phyloP scores from a whole-genome alignment of 2,888 invertebrate genomes.

The Drosophila engyochracea region DNA sequence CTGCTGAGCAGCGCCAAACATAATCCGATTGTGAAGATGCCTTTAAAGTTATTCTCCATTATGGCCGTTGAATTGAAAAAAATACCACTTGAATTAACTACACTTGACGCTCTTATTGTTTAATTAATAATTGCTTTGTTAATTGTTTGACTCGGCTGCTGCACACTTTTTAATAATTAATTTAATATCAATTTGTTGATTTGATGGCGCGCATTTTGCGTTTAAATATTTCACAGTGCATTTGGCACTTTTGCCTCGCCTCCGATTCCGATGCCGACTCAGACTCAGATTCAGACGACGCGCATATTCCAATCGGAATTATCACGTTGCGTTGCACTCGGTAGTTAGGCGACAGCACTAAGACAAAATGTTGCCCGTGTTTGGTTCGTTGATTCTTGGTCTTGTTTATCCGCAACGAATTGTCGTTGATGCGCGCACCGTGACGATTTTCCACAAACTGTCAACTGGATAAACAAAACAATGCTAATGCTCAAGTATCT shows the following conservation, averaged over 20 bases:
- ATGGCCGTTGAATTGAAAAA: conserved; percentile 11
- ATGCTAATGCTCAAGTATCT: conserved; percentile 58
- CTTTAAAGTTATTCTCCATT: conserved; percentile 69
- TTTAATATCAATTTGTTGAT: conserved; percentile 22
- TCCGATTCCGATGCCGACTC: conserved; percentile 35
- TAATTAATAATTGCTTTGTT: conserved; percentile 26
- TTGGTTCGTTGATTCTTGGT: conserved; percentile 1
- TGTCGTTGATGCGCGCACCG: conserved; percentile 79
- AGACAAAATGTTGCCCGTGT: conserved; percentile 34
- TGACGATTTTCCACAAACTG: conserved; percentile 84
- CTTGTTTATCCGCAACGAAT: conserved; percentile 67
- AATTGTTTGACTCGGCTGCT: conserved; percentile 32
- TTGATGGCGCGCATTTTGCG: conserved; percentile 55
- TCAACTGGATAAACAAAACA: conserved; percentile 83
- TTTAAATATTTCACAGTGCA: conserved; percentile 44
- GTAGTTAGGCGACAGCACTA: conserved; percentile 24
- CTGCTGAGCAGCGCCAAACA: conserved; percentile 74
- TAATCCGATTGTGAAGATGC: conserved; percentile 82
- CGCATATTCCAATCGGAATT: conserved; percentile 62
- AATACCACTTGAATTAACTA: conserved; percentile 16
- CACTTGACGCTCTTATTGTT: conserved; percentile 28
- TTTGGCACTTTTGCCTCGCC: conserved; percentile 41
- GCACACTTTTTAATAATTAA: conserved; percentile 9
- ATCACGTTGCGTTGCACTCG: conserved; percentile 35
- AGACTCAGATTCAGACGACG: conserved; percentile 43